Base-by-base conservation (phyloP, 1,140 invertebrate genomes). In the Euschistus heros region DNA sequence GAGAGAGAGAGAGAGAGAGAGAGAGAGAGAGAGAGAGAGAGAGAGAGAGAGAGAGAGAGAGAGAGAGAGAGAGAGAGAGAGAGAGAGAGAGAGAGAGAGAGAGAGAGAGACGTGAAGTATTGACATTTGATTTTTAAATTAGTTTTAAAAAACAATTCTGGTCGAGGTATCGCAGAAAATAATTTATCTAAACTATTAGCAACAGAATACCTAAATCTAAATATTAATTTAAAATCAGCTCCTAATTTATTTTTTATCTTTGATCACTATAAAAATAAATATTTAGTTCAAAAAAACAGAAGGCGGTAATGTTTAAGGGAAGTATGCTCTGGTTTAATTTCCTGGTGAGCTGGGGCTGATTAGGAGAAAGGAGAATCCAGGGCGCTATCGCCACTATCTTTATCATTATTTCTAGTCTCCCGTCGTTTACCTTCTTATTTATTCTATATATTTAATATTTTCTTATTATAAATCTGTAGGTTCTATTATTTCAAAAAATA, bases 61-160 rank as follows among this genome's bases (percentile, higher is more conserved):
- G 26, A 24, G 62, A 30, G 52, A 24, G n/a, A 14, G 42, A n/a
- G 42, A 17, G 46, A 37, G 42, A 47, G 42, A n/a, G 33, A 17
- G 15, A 60, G 44, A 17, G 24, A 44, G 46, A 42, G 30, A 47
- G 65, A 30, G 30, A 68, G 62, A 64, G 70, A 54, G 50, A 22
- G 50, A 54, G 20, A 22, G 20, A 54, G 15, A 54, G 50, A 13
- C 7, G 20, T 7, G 50, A 7, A 18, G 18, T 8, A n/a, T n/a
- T n/a, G n/a, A n/a, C n/a, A n/a, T n/a, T n/a, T n/a, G n/a, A n/a
- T 46, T 13, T 46, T 13, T 10, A 46, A 50, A n/a, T 4, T 20
- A 50, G 5, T 17, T 50, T 50, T 20, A 5, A 50, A 30, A 30
- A 30, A 30, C 7, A 30, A 30, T 30, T 30, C 7, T 30, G 2